Evolutionary conservation across 2,113 vertebrate genomes (phyloP), one percentile per base, ranked within the genome.

Genomic region (Dunckerocampus dactyliophorus): DNA sequence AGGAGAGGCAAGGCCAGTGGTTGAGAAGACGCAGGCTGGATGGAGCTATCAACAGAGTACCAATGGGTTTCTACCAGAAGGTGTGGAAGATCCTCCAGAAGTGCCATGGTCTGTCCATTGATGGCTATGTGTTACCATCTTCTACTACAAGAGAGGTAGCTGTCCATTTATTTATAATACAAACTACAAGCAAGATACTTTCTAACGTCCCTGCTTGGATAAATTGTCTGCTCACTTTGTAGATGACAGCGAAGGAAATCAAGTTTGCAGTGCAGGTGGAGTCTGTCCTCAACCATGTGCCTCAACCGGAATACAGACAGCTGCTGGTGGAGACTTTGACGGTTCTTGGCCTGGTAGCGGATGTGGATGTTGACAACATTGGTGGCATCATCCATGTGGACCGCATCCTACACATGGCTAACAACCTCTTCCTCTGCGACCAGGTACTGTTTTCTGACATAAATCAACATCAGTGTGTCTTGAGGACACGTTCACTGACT

Each of bases 201-300:
- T 34, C 31, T 34, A 34, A 34, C 7, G 7, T 34, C 31, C 1
- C 0, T 58, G 47, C 12, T 4, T 62, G n/a, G 8, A 9, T 34
- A 5, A 34, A 34, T 8, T 34, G 31, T 34, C 31, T 34, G 31
- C 31, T 34, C 31, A 43, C 39, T 13, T 54, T 69, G 8, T 71
- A 99, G 97, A 99, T 99, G 97, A 99, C 97, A 4, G 90, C 89
- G 0, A 92, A 94, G 0, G 97, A 99, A 82, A 98, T 99, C 80
- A 99, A 99, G 88, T 99, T 99, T 82, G 97, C 96, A 0, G 95
- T 97, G 75, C 95, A 98, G 0, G 96, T 99, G 75, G 97, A 99
- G 82, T 95, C 96, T 0, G 95, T 99, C 74, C 88, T 99, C 83
- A 99, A 99, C 87, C 97, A 94, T 0, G 92, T 98, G 6, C 94